Conservation (phyloP, 1,140 invertebrate species). For the Drosophila pallidifrons region DNA sequence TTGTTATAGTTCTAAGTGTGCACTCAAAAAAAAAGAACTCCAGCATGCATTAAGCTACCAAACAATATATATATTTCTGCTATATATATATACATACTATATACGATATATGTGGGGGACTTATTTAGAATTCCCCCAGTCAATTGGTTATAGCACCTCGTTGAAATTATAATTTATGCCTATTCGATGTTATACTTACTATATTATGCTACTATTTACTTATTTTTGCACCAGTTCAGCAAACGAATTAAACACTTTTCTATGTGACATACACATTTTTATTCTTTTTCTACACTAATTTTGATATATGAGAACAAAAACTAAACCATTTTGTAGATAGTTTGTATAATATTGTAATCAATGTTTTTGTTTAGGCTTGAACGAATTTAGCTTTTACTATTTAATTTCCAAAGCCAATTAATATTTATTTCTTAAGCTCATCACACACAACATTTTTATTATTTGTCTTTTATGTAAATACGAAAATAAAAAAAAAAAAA, state of each 20-base stretch:
- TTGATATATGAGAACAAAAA: constrained; percentile 29
- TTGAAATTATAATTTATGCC: constrained; percentile 31
- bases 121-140: neutral
- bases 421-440: constrained; percentile 35
- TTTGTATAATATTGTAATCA: constrained; percentile 21
- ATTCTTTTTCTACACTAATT: constrained; percentile 32
- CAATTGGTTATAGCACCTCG: constrained; percentile 23
- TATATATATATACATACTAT: constrained; percentile 1
- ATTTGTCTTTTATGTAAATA: constrained; percentile 19
- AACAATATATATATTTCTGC: constrained; percentile 1
- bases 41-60: constrained; percentile 23
- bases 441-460: constrained; percentile 14
- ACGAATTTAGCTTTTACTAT: constrained; percentile 45
- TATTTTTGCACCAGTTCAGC: constrained; percentile 20
- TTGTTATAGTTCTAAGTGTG: constrained; percentile 16
- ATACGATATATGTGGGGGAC: constrained; percentile 1
- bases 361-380: constrained; percentile 35
- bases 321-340: constrained; percentile 19
- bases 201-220: constrained; percentile 1
- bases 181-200: constrained; percentile 39
- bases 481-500: constrained; percentile 14
- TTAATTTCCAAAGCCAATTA: constrained; percentile 23
- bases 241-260: constrained; percentile 18
- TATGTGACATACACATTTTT: constrained; percentile 22
- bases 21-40: neutral